A percentile compares a stretch with the other conserved stretches of the same genome.
phyloP scores from a whole-genome alignment of 2,888 invertebrate species.

The Heliconius ismenius region DNA sequence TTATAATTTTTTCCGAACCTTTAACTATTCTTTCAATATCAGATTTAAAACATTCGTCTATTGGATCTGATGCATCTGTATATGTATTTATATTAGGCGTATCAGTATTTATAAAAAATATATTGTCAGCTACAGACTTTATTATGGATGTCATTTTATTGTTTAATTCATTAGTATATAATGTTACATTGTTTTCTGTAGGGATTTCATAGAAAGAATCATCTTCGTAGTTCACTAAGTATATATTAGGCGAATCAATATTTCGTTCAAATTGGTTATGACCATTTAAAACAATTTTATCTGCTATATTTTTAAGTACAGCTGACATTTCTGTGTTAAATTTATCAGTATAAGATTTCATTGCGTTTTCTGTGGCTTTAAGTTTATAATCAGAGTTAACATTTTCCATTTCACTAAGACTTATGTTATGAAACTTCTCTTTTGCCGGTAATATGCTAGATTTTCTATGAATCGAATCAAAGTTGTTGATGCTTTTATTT shows the following conservation, averaged over 20 bases:
- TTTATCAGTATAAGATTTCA: constrained; percentile 20
- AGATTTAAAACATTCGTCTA: neutral
- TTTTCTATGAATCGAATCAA: neutral
- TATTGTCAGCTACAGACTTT: constrained; percentile 11
- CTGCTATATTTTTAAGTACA: constrained; percentile 8
- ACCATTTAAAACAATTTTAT: neutral
- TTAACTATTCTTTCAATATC: neutral
- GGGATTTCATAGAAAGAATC: neutral
- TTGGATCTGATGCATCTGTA: neutral
- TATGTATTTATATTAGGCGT: neutral
- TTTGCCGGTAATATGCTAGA: neutral
- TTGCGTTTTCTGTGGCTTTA: constrained; percentile 4
- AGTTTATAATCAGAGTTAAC: neutral
- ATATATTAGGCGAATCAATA: neutral
- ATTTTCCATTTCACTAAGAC: neutral
- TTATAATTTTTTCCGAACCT: neutral
- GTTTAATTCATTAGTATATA: constrained; percentile 23
- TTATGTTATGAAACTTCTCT: neutral
- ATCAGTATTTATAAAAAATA: constrained; percentile 1
- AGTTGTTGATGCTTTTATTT: neutral
- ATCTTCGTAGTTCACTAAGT: neutral
- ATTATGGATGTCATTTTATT: constrained; percentile 17
- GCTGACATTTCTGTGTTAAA: constrained; percentile 24
- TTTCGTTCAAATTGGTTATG: neutral
- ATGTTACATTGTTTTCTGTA: constrained; percentile 5